Percentiles rank a stretch among this genome's conserved stretches.
These are phyloP conservation scores for Ditylenchus dipsaci DNA, from an alignment of 1,140 invertebrate species.

Conservation along the genomic window DNA sequence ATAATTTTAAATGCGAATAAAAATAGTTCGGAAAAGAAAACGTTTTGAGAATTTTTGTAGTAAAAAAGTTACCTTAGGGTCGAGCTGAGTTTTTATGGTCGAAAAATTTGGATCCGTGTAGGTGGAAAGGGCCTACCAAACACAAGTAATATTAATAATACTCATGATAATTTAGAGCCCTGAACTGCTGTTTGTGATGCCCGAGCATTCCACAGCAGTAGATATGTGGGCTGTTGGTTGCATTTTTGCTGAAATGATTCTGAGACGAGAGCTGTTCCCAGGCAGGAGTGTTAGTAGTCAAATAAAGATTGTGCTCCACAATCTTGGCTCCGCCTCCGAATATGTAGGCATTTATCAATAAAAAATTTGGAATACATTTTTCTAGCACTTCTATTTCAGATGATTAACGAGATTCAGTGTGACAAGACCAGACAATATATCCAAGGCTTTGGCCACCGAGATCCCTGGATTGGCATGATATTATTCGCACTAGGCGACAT, in stretches of 20 bases:
- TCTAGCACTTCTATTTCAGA: too few relatives aligned
- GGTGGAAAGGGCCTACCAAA: too few relatives aligned
- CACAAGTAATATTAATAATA: too few relatives aligned
- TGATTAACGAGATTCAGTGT: conserved; percentile 45
- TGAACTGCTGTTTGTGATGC: conserved; percentile 94
- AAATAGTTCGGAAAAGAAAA: too few relatives aligned
- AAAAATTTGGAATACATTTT: too few relatives aligned
- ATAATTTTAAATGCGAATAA: too few relatives aligned
- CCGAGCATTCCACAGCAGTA: conserved; percentile 70
- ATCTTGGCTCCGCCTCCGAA: conserved; percentile 46
- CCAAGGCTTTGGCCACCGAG: conserved; percentile 30
- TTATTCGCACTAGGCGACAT: conserved; percentile 26
- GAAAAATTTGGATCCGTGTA: too few relatives aligned
- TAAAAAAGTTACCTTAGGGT: too few relatives aligned
- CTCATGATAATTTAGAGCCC: conserved; percentile 71
- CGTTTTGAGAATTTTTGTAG: too few relatives aligned
- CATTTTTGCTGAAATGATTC: conserved; percentile 92
- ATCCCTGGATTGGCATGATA: conserved; percentile 41
- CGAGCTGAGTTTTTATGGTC: too few relatives aligned
- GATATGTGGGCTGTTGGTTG: conserved; percentile 99
- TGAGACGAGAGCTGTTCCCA: conserved; percentile 89
- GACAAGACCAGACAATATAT: conserved; percentile 48
- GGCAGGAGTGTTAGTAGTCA: conserved; percentile 63
- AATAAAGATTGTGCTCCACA: conserved; percentile 47
- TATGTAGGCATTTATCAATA: too few relatives aligned